Percentiles rank a stretch among this genome's conserved stretches.
Evolutionary conservation across 2,797 vertebrate genomes (phyloP).

Genomic region (Aulostomus chinensis): DNA sequence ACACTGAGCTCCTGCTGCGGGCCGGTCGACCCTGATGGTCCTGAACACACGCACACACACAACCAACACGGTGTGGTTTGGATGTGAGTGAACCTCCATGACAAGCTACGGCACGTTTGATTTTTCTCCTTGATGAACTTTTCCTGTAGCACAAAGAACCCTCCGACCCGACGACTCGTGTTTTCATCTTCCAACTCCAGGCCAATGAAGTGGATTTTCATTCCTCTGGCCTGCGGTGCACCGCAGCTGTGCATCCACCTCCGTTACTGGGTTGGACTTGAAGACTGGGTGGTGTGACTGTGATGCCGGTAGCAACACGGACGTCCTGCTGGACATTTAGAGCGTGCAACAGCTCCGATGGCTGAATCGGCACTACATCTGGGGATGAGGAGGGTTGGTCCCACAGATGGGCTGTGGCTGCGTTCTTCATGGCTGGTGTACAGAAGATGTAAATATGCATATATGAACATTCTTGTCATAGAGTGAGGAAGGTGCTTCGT

Average conservation of each 20-base stretch:
- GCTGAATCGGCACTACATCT: no score
- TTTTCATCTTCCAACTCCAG: slow-evolving; percentile 23
- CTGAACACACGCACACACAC: slow-evolving; percentile 13
- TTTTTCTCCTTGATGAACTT: slow-evolving; percentile 3
- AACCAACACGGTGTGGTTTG: slow-evolving; percentile 20
- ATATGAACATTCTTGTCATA: slow-evolving; percentile 2
- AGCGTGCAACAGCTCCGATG: no score
- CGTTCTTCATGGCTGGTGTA: slow-evolving; percentile 33
- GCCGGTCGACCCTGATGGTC: no score
- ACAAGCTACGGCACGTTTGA: background rate
- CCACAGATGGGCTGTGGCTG: no score
- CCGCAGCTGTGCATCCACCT: no score
- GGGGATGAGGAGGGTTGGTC: no score
- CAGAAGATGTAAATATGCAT: slow-evolving; percentile 65
- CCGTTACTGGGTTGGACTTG: no score
- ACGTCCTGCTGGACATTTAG: no score
- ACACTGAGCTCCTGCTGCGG: slow-evolving; percentile 20
- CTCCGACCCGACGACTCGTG: slow-evolving; percentile 22
- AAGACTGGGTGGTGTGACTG: no score
- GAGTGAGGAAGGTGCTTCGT: background rate
- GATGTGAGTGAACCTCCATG: slow-evolving; percentile 2
- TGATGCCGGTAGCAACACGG: no score
- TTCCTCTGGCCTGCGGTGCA: no score
- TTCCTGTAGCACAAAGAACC: slow-evolving; percentile 7
- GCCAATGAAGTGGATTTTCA: no score